Percentiles rank a stretch among this genome's conserved stretches.
These are phyloP conservation scores for Chunga burmeisteri DNA, from an alignment of 2,113 vertebrate species.

Conservation along the genomic window DNA sequence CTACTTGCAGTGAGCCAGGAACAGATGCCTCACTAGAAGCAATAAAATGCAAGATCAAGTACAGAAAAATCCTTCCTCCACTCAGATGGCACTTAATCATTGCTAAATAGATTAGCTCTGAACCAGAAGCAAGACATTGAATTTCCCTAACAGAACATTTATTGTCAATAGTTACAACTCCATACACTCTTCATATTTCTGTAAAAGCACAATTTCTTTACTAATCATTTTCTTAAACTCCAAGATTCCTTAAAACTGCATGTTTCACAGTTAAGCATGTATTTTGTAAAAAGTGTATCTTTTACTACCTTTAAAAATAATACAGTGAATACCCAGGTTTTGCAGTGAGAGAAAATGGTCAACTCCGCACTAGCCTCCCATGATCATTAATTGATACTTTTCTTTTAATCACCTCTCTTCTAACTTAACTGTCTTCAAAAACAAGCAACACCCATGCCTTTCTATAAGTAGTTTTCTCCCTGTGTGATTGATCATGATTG, in stretches of 20 bases:
- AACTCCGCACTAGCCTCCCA: background rate
- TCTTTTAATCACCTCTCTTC: background rate
- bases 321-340: background rate
- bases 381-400: background rate
- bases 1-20: background rate
- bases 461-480: background rate
- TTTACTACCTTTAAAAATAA: background rate
- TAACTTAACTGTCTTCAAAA: background rate
- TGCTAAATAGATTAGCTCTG: background rate
- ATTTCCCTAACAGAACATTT: background rate
- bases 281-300: background rate
- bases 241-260: background rate
- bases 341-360: background rate
- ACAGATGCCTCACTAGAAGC: background rate
- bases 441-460: background rate
- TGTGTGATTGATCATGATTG: background rate
- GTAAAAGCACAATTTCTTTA: background rate
- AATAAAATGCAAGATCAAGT: background rate
- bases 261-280: background rate
- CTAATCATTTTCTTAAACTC: background rate
- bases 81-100: background rate
- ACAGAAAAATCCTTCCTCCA: background rate
- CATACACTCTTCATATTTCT: background rate
- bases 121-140: background rate
- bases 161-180: background rate